Percentiles rank a stretch among this genome's conserved stretches.
Evolutionary conservation across 2,797 vertebrate species (phyloP).

Genomic region (Myotis findleyi): DNA sequence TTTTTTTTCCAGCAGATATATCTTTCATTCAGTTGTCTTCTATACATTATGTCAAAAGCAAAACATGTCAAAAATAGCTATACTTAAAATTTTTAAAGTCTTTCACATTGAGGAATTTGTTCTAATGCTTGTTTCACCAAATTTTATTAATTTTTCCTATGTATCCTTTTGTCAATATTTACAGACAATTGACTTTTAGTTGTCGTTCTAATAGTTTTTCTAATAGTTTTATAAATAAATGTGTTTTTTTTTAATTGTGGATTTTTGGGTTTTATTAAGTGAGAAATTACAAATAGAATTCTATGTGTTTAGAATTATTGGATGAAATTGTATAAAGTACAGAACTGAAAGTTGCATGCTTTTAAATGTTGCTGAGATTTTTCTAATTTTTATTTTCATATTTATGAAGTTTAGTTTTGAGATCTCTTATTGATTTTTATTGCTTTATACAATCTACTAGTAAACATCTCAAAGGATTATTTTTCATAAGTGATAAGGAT

Average conservation of each 20-base stretch:
- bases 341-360: not conserved
- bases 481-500: not conserved
- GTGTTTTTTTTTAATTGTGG: not conserved
- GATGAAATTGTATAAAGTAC: not conserved
- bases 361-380: not conserved
- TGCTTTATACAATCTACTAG: not conserved
- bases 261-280: not conserved
- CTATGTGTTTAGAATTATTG: not conserved
- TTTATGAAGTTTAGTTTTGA: not conserved
- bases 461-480: not conserved
- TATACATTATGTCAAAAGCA: not conserved
- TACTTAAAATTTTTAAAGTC: not conserved
- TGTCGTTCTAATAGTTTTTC: not conserved
- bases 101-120: not conserved
- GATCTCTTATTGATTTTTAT: not conserved
- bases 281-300: not conserved
- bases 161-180: not conserved
- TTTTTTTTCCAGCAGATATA: not conserved
- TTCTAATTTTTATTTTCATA: not conserved
- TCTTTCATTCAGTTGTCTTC: not conserved
- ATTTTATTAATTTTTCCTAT: not conserved
- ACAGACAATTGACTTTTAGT: not conserved
- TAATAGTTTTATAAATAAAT: not conserved
- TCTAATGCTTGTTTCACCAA: not conserved
- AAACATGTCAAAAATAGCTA: not conserved